Evolutionary conservation across 2,113 vertebrate species (phyloP).

Genomic region (Gracilinanus agilis): DNA sequence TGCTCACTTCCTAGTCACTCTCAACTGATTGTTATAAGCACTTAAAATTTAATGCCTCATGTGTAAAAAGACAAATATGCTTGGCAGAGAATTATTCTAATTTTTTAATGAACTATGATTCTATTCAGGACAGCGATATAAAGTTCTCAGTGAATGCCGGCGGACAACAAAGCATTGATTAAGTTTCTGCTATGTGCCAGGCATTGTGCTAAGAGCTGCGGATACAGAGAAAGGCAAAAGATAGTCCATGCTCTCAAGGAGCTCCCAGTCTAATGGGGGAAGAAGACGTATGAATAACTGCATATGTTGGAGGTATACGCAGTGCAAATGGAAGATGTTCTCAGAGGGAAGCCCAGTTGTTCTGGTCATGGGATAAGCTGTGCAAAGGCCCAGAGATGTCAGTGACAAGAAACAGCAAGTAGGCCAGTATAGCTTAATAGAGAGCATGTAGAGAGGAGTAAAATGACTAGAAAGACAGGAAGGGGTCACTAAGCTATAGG

Average conservation of each 20-base stretch:
- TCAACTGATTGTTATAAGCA: conserved; percentile 39
- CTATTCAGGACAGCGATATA: conserved; percentile 9
- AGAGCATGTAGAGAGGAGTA: background rate
- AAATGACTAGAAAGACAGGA: background rate
- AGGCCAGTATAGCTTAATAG: background rate
- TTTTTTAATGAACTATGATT: background rate
- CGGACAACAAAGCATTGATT: background rate
- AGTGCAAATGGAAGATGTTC: background rate
- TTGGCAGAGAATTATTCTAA: conserved; percentile 41
- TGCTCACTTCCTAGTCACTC: conserved; percentile 54
- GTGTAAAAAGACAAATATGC: conserved; percentile 56
- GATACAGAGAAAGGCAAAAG: background rate
- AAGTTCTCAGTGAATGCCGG: background rate
- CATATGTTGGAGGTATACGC: background rate
- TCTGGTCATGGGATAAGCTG: background rate
- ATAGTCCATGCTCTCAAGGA: background rate
- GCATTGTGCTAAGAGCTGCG: background rate
- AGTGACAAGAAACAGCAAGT: background rate
- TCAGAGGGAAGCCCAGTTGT: background rate
- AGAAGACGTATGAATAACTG: background rate
- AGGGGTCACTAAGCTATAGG: background rate
- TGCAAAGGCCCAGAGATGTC: background rate
- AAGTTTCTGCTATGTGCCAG: background rate
- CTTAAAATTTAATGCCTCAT: conserved; percentile 56
- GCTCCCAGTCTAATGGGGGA: background rate